Percentiles rank a stretch among this genome's conserved stretches.
phyloP scores from a whole-genome alignment of 2,888 invertebrate species.

The Molanna angustata region DNA sequence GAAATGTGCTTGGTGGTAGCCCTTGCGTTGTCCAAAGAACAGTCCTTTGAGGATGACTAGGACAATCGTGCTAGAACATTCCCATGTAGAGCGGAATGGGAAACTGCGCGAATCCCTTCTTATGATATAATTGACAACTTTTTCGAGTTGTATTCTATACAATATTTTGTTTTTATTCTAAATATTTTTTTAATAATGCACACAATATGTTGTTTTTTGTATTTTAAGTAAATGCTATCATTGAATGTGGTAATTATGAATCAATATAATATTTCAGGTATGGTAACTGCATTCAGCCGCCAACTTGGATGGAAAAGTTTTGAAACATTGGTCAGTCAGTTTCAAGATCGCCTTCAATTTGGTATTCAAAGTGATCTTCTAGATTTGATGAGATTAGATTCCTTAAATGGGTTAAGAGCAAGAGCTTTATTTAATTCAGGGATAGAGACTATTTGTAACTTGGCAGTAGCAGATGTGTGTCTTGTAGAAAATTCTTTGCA shows the following conservation, averaged over 20 bases:
- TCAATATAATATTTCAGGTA: conserved; percentile 59
- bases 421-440: conserved; percentile 80
- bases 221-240: too few species aligned
- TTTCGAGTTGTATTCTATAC: too few species aligned
- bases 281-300: conserved; percentile 94
- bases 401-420: conserved; percentile 81
- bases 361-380: conserved; percentile 90
- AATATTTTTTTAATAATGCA: too few species aligned
- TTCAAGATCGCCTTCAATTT: conserved; percentile 91
- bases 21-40: too few species aligned
- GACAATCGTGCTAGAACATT: too few species aligned
- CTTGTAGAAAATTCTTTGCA: conserved; percentile 74
- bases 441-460: conserved; percentile 69
- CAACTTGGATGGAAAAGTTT: conserved; percentile 91
- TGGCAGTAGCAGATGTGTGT: conserved; percentile 71
- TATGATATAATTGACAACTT: too few species aligned
- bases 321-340: conserved; percentile 85
- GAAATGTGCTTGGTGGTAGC: too few species aligned
- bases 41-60: too few species aligned
- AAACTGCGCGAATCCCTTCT: too few species aligned
- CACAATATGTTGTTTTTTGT: too few species aligned
- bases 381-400: conserved; percentile 82
- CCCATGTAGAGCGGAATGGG: too few species aligned
- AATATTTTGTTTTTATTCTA: too few species aligned
- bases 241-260: not conserved